Percentiles rank a stretch among this genome's conserved stretches.
These are phyloP conservation scores for Panulirus ornatus DNA, from an alignment of 1,140 invertebrate species.

Conservation along the genomic window DNA sequence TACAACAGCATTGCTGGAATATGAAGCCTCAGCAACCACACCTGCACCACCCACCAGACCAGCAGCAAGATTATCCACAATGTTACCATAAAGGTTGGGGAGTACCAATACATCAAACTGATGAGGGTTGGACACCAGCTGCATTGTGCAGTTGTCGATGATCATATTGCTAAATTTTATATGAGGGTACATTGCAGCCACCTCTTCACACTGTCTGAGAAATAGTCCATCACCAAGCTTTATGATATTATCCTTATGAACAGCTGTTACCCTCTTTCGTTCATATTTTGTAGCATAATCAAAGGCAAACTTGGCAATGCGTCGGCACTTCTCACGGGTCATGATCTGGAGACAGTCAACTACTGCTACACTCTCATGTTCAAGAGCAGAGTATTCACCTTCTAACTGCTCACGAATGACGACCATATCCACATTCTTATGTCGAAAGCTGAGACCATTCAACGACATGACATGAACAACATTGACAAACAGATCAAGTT, in stretches of 20 bases:
- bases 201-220: conserved; percentile 91
- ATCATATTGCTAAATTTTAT: conserved; percentile 98
- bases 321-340: conserved; percentile 92
- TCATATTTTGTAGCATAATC: conserved; percentile 98
- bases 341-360: conserved; percentile 99
- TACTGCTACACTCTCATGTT: conserved; percentile 97
- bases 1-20: conserved; percentile 90
- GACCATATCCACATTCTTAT: conserved; percentile 95
- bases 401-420: conserved; percentile 99
- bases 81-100: conserved; percentile 99
- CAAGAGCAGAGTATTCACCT: conserved; percentile 98
- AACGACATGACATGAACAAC: conserved; percentile 97
- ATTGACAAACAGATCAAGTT: conserved; percentile 97
- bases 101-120: conserved; percentile 97
- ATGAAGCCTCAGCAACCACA: conserved; percentile 84
- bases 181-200: conserved; percentile 87
- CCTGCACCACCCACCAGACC: conserved; percentile 98
- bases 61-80: conserved; percentile 97
- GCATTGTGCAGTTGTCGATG: conserved; percentile 99
- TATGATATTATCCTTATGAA: conserved; percentile 99
- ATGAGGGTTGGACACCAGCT: conserved; percentile 95
- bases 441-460: conserved; percentile 92
- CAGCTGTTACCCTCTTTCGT: conserved; percentile 95
- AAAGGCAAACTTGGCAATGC: conserved; percentile 99
- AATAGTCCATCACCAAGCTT: conserved; percentile 98